phyloP scores from a whole-genome alignment of 2,888 invertebrate species.

The Ischnura elegans region DNA sequence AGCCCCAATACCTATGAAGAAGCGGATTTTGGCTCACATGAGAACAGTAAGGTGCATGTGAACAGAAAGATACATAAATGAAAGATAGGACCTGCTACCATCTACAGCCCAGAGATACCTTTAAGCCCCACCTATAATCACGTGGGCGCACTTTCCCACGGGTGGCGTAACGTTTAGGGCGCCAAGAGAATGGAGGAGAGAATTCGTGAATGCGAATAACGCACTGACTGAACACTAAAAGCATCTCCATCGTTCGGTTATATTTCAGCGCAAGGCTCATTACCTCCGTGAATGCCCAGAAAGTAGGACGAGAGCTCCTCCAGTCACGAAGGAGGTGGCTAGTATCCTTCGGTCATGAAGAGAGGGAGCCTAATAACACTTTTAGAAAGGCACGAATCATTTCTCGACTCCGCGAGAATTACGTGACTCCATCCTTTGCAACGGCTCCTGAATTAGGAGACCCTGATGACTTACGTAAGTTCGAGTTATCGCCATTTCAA shows the following conservation, averaged over 20 bases:
- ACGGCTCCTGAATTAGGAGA: no score
- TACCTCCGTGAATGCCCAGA: background rate
- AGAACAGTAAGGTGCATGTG: no score
- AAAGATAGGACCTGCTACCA: background rate
- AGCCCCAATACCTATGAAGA: no score
- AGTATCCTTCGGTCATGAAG: background rate
- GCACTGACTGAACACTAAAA: background rate
- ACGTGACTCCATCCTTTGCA: background rate
- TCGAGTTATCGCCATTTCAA: no score
- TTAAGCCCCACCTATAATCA: background rate
- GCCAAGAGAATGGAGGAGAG: background rate
- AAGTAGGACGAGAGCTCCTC: background rate
- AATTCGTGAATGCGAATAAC: background rate
- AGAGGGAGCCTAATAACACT: background rate
- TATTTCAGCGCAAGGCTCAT: background rate
- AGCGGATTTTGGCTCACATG: no score
- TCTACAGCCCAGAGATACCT: background rate
- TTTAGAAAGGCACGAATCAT: background rate
- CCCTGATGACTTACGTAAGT: no score
- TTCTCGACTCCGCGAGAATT: background rate
- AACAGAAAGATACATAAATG: background rate
- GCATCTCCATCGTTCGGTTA: background rate
- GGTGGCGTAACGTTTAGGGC: background rate
- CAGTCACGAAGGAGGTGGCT: background rate
- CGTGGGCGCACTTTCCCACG: background rate